phyloP scores from a whole-genome alignment of 2,797 vertebrate species.

The Hyperoplus lanceolatus region DNA sequence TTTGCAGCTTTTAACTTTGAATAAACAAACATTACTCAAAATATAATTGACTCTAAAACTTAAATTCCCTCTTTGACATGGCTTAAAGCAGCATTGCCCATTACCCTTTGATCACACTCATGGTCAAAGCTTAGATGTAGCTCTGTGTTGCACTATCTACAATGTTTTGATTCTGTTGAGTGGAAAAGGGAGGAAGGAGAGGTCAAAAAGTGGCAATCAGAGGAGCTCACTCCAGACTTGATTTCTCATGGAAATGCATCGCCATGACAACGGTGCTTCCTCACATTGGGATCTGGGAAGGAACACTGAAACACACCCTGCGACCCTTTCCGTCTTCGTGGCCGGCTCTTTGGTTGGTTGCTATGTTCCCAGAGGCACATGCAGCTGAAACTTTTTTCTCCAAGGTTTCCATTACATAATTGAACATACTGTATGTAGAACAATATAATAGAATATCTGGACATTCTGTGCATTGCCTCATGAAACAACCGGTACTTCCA shows the following conservation, averaged over 20 bases:
- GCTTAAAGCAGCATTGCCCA: not conserved
- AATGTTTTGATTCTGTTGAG: constrained; percentile 24
- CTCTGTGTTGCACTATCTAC: not conserved
- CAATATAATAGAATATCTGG: constrained; percentile 6
- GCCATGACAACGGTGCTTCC: constrained; percentile 81
- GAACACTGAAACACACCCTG: constrained; percentile 35
- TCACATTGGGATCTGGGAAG: constrained; percentile 63
- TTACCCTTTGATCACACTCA: not conserved
- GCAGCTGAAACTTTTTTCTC: constrained; percentile 15
- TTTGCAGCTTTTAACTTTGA: constrained; percentile 11
- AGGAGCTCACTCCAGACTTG: constrained; percentile 51
- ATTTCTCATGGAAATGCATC: constrained; percentile 74
- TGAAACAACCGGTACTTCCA: not conserved
- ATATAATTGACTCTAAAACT: not conserved
- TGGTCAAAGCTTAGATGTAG: constrained; percentile 1
- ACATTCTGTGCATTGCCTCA: not conserved
- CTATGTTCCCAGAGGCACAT: constrained; percentile 4
- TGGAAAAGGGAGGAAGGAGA: constrained; percentile 30
- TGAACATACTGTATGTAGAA: too few species aligned
- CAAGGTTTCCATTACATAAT: constrained; percentile 14
- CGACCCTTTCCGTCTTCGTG: constrained; percentile 9
- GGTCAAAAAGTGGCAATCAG: constrained; percentile 57
- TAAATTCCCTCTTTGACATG: not conserved
- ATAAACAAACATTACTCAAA: constrained; percentile 1
- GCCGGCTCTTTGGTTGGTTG: not conserved